Evolutionary conservation across 1,140 invertebrate genomes (phyloP), one percentile per base, ranked within the genome.

Genomic region (Bombus pyrosoma): DNA sequence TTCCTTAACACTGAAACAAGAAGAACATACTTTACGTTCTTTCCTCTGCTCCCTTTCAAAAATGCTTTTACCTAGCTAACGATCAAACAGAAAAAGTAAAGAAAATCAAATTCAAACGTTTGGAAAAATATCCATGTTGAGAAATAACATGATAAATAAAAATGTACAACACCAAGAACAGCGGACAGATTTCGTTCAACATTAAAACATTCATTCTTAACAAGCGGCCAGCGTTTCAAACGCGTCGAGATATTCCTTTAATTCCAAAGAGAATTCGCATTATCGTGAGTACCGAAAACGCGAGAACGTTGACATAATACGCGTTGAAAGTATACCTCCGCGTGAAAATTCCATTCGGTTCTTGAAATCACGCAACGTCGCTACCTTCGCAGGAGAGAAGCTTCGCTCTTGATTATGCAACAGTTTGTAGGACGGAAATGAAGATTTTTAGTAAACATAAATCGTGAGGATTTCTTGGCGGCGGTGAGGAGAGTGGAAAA

Each of bases 371-470:
- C 28, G 75, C 25, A 28, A 53, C 13, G 15, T 34, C 10, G 28
- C 32, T 25, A 53, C 1, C 28, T 62, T 79, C 39, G 39, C 37
- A 68, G 34, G 59, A 72, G 80, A 80, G 79, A 62, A 25, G 25
- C 68, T 84, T 84, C 12, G 53, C 72, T 85, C 53, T 85, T 85
- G 80, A 85, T 85, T 80, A 73, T 80, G 83, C 62, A 85, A 72
- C 76, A 37, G 53, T 22, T 39, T 18, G 68, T 37, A 12, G n/a
- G 64, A 64, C 57, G 68, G 76, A 85, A 72, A 73, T 73, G 79
- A 85, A 85, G 76, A 80, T 85, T 85, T 53, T 80, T 80, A 43
- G 76, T 80, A 85, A 85, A 85, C 72, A 80, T 80, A 80, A 85
- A 85, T 85, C 66, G 76, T 5, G 37, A 18, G 25, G 76, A 85